These are phyloP conservation scores for Aphidoletes aphidimyza DNA, from an alignment of 2,888 invertebrate genomes.

Conservation along the genomic window DNA sequence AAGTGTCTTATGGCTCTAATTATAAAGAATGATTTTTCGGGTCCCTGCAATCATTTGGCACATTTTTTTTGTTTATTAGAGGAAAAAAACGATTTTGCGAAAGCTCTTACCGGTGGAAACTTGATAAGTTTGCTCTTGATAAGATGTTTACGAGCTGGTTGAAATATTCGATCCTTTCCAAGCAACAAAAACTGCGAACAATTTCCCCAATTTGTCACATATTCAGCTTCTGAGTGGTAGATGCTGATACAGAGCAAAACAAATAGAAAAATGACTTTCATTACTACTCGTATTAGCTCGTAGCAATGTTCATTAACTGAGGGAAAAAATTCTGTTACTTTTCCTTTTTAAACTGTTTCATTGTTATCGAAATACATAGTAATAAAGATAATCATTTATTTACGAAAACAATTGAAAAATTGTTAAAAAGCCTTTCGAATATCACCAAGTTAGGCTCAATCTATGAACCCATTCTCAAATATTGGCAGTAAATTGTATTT, in stretches of 20 bases:
- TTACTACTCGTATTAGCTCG: too few relatives aligned
- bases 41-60: not conserved
- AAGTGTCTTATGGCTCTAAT: not conserved
- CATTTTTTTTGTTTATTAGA: not conserved
- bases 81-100: too few relatives aligned
- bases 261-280: not conserved
- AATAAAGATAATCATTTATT: too few relatives aligned
- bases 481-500: too few relatives aligned
- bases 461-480: too few relatives aligned
- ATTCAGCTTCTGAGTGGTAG: not conserved
- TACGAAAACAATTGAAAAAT: too few relatives aligned
- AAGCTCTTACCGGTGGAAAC: not conserved
- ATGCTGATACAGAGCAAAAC: not conserved
- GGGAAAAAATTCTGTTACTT: too few relatives aligned
- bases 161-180: not conserved
- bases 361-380: too few relatives aligned
- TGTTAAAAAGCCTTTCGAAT: too few relatives aligned
- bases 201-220: not conserved
- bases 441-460: too few relatives aligned
- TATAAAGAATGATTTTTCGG: not conserved
- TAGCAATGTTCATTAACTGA: too few relatives aligned
- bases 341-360: too few relatives aligned
- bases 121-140: not conserved
- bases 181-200: not conserved
- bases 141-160: not conserved